A percentile compares a stretch with the other conserved stretches of the same genome.
Evolutionary conservation across 2,888 invertebrate genomes (phyloP).

Genomic region (Carpatolechia fugitivella): DNA sequence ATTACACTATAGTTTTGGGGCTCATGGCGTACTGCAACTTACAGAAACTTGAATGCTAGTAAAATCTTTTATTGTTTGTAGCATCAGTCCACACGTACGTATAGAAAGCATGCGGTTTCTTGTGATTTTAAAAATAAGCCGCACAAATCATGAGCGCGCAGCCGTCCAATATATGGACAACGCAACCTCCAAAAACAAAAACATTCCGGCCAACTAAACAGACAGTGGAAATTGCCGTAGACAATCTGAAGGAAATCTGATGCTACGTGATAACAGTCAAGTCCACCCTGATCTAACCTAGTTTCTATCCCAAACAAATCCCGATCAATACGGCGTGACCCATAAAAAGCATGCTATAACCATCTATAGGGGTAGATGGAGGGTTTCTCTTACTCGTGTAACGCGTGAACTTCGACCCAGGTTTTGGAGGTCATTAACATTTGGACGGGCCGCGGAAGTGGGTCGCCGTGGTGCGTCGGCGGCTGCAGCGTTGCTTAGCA

Average conservation of each 20-base stretch:
- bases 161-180: neutral
- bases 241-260: conserved; percentile 9
- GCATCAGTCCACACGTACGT: too few species aligned
- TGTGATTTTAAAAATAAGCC: too few species aligned
- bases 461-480: conserved; percentile 57
- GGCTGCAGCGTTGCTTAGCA: conserved; percentile 59
- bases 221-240: conserved; percentile 15
- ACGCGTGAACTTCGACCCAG: conserved; percentile 77
- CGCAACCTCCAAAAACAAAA: neutral
- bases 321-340: conserved; percentile 74
- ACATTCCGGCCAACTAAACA: neutral
- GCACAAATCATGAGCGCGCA: too few species aligned
- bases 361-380: conserved; percentile 53
- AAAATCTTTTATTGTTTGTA: too few species aligned
- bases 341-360: conserved; percentile 53
- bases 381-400: conserved; percentile 69
- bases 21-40: too few species aligned
- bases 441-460: conserved; percentile 65
- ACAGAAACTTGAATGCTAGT: too few species aligned
- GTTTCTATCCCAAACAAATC: conserved; percentile 54
- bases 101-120: too few species aligned
- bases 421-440: conserved; percentile 80
- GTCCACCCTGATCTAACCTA: conserved; percentile 55
- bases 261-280: conserved; percentile 32
- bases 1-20: too few species aligned